Evolutionary conservation across 2,888 invertebrate species (phyloP), one percentile per base, ranked within the genome.

Genomic region (Diachrysia chrysitis): DNA sequence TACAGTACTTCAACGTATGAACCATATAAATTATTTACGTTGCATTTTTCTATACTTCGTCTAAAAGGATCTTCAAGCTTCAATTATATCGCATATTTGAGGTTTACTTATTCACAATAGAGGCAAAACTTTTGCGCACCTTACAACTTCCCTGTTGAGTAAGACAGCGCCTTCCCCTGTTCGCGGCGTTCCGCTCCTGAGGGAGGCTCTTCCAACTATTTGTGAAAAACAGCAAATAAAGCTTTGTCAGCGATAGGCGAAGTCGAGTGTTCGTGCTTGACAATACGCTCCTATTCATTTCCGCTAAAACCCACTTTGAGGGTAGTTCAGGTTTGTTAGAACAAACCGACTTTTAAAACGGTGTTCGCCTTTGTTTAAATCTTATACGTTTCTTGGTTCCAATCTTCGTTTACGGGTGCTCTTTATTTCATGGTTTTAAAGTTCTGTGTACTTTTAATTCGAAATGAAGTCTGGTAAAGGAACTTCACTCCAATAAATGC

Each of bases 181-280:
- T 69, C 62, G 46, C 16, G 79, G 81, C 80, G 82, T 84, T 77
- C 77, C 79, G 60, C 80, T 78, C 83, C 85, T 85, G 76, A 12
- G 86, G 83, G 87, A 85, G 81, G 74, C 78, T 82, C 73, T 73
- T 61, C 79, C 71, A 85, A 85, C 86, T 89, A 88, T 89, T 91
- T 89, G 90, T 88, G 85, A 91, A 92, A 93, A 93, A 88, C 89
- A 85, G 88, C 85, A 89, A 91, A 90, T 87, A 90, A 89, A 84
- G 84, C 89, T 90, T 91, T 92, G 91, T 89, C 87, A 90, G 86
- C 88, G 90, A 92, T 91, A 91, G 90, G 86, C 86, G 89, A 86
- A 85, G 80, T 86, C 73, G 85, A 86, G 85, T 83, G 85, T 81
- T 83, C 85, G 85, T 85, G 83, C 87, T 87, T 84, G 86, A 90